A percentile compares a stretch with the other conserved stretches of the same genome.
Conservation (phyloP, 2,888 invertebrate species). For the Scrobipalpa atriplicella region DNA sequence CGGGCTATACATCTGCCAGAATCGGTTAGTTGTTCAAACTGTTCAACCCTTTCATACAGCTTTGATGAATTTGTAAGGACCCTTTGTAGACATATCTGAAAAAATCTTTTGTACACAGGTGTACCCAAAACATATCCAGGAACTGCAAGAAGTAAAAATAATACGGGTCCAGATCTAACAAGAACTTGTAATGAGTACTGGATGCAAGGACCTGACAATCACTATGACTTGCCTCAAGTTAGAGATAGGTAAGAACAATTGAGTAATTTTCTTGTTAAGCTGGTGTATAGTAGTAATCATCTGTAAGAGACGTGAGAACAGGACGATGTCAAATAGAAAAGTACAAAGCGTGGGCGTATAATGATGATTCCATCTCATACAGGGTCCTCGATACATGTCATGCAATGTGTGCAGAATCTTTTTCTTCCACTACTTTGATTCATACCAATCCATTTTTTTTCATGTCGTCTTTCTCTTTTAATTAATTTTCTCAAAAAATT, state of each 20-base stretch:
- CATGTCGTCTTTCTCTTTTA: too few species aligned
- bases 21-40: slow-evolving; percentile 49
- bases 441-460: too few species aligned
- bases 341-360: not conserved
- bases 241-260: slow-evolving; percentile 61
- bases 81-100: not conserved
- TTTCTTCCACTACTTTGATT: too few species aligned
- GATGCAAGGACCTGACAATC: slow-evolving; percentile 74
- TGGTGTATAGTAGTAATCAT: not conserved
- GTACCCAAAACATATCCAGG: slow-evolving; percentile 65
- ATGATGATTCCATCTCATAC: not conserved
- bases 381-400: not conserved
- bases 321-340: slow-evolving; percentile 6
- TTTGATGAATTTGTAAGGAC: too few species aligned
- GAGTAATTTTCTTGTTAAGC: slow-evolving; percentile 22
- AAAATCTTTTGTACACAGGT: slow-evolving; percentile 45
- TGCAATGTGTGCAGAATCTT: too few species aligned
- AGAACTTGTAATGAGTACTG: slow-evolving; percentile 75
- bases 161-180: slow-evolving; percentile 66
- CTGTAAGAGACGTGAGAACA: slow-evolving; percentile 17
- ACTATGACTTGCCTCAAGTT: slow-evolving; percentile 74
- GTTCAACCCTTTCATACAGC: too few species aligned
- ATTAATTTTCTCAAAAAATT: too few species aligned
- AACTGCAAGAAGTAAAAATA: slow-evolving; percentile 61
- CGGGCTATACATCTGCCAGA: slow-evolving; percentile 67